Evolutionary conservation across 2,888 invertebrate species (phyloP), one percentile per base, ranked within the genome.

Genomic region (Bruchidius siliquastri): DNA sequence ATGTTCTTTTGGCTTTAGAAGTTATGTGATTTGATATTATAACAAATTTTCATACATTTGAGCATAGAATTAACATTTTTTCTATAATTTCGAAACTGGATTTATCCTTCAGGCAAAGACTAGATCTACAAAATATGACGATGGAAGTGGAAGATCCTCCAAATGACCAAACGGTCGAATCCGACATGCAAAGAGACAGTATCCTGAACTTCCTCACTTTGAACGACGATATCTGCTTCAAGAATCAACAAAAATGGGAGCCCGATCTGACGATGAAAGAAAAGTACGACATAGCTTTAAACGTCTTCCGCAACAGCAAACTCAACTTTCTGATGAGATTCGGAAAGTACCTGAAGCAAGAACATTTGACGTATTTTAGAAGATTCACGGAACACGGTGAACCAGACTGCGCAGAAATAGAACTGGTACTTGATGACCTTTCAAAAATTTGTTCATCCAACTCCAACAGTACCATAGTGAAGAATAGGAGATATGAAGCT

Each of bases 401-500:
- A 22, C 77, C 77, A 80, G 85, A 88, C 69, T 86, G 88, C 76
- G 89, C 90, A 79, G 91, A 91, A 82, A 89, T 93, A 67, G 85
- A 88, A 71, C 89, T 92, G 78, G 90, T 94, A 82, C 80, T 96
- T 0, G 88, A 89, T 71, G 89, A 93, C 76, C 86, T 94, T 22
- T 88, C 88, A 78, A 84, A 86, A 73, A 75, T 74, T 71, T 70
- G 68, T 0, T 72, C 74, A 6, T 72, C 90, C 89, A 90, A 80
- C 88, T 90, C 20, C 87, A 88, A 72, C 84, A 85, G 68, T 88
- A 87, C 75, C 87, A 87, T 77, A 87, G 86, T 93, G 0, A 93
- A 92, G 85, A 97, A 97, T 84, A 89, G 96, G 79, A 88, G 97
- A 68, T 97, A 91, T 83, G 91, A 92, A 82, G 97, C 96, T 0